These are phyloP conservation scores for Acanthoscelides obtectus DNA, from an alignment of 2,888 invertebrate genomes.

Conservation along the genomic window DNA sequence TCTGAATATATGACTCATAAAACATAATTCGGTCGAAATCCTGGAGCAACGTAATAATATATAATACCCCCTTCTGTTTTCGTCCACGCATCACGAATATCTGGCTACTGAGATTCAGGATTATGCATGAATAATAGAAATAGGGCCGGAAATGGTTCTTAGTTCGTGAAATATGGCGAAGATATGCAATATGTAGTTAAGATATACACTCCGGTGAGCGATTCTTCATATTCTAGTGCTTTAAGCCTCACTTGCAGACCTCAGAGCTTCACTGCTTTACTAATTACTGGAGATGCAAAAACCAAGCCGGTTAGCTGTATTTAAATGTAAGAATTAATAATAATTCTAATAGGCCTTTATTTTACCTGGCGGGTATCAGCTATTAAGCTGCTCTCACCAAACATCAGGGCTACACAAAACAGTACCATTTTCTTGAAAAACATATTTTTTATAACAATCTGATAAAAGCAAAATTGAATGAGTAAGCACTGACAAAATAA, in stretches of 20 bases:
- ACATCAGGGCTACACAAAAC: too few relatives aligned
- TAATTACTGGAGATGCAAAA: too few relatives aligned
- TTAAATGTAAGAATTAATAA: too few relatives aligned
- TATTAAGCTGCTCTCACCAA: too few relatives aligned
- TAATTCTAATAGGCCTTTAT: too few relatives aligned
- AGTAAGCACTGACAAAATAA: too few relatives aligned
- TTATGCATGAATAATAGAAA: neutral
- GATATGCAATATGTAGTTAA: neutral
- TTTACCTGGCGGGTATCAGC: too few relatives aligned
- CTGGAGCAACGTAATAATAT: neutral
- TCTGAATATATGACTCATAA: neutral
- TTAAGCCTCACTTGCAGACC: neutral
- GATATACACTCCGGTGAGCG: neutral
- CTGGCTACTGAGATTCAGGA: neutral
- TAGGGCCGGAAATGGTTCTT: neutral
- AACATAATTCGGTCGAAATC: neutral
- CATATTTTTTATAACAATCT: too few relatives aligned
- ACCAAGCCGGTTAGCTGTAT: too few relatives aligned
- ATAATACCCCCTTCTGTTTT: neutral
- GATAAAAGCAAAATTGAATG: too few relatives aligned
- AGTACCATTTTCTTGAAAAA: too few relatives aligned
- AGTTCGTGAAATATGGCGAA: neutral
- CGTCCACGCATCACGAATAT: neutral
- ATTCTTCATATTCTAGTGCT: neutral
- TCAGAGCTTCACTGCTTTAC: neutral